Conservation (phyloP, 2,797 vertebrate species). For the Tachyglossus aculeatus region DNA sequence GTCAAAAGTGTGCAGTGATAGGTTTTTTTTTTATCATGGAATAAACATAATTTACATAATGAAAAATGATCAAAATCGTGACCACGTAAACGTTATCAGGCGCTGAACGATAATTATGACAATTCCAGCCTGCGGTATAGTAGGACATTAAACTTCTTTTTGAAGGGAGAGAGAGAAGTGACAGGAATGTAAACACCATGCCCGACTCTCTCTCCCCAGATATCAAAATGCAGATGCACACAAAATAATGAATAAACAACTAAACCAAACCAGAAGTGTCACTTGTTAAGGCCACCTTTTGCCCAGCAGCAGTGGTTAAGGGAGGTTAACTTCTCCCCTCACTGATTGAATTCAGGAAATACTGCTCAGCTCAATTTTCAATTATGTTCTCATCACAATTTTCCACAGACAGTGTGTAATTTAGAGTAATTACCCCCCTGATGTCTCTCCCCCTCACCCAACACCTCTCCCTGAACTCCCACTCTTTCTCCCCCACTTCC, state of each 20-base stretch:
- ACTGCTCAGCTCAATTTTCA: slow-evolving; percentile 61
- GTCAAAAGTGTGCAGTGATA: no score
- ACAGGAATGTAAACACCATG: no score
- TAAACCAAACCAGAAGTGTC: not conserved
- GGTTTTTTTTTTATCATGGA: no score
- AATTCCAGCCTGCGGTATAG: no score
- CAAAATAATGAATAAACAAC: not conserved
- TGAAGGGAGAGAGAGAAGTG: no score
- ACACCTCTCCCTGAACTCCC: not conserved
- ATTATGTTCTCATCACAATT: slow-evolving; percentile 61
- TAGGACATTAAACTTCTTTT: no score
- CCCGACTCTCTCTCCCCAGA: not conserved
- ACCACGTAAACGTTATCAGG: no score
- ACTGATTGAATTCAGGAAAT: slow-evolving; percentile 35
- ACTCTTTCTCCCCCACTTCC: slow-evolving; percentile 25
- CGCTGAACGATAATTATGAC: no score
- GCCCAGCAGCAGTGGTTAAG: not conserved
- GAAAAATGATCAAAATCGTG: no score
- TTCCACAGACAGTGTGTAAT: slow-evolving; percentile 67
- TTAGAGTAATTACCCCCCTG: slow-evolving; percentile 66
- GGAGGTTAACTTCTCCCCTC: not conserved
- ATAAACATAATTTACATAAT: no score
- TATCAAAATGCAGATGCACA: not conserved
- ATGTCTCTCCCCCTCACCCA: not conserved
- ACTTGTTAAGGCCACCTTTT: slow-evolving; percentile 33